phyloP scores from a whole-genome alignment of 2,113 vertebrate genomes.

The Piprites chloris region DNA sequence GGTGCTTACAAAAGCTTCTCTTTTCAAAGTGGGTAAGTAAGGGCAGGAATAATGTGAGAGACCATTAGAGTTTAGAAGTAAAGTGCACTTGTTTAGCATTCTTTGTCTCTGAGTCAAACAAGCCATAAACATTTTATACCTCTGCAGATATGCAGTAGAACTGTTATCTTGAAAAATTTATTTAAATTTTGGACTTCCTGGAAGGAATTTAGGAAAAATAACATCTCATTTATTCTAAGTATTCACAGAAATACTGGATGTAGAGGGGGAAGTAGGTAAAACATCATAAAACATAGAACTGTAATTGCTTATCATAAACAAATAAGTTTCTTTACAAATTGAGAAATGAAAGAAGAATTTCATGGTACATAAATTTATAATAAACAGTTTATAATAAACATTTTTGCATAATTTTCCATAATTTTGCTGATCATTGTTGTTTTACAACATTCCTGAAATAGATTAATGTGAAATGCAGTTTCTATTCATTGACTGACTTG shows the following conservation, averaged over 20 bases:
- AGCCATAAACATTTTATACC: neutral
- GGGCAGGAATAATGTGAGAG: neutral
- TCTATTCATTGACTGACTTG: neutral
- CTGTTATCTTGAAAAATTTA: neutral
- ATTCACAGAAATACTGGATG: neutral
- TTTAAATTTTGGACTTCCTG: neutral
- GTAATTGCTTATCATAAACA: neutral
- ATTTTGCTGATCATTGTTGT: neutral
- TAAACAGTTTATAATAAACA: neutral
- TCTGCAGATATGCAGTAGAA: neutral
- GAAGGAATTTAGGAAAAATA: neutral
- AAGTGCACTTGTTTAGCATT: neutral
- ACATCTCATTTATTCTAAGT: neutral
- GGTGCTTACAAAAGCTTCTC: neutral
- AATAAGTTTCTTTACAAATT: neutral
- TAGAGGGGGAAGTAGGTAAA: neutral
- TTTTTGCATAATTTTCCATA: neutral
- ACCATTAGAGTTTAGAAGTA: neutral
- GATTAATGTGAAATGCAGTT: neutral
- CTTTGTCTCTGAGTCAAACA: neutral
- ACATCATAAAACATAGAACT: neutral
- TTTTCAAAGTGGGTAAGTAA: neutral
- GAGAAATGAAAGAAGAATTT: conserved; percentile 3
- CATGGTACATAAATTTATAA: neutral
- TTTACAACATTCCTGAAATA: neutral